These are phyloP conservation scores for Caenorhabditis latens DNA, from an alignment of 1,140 invertebrate genomes.

Conservation along the genomic window DNA sequence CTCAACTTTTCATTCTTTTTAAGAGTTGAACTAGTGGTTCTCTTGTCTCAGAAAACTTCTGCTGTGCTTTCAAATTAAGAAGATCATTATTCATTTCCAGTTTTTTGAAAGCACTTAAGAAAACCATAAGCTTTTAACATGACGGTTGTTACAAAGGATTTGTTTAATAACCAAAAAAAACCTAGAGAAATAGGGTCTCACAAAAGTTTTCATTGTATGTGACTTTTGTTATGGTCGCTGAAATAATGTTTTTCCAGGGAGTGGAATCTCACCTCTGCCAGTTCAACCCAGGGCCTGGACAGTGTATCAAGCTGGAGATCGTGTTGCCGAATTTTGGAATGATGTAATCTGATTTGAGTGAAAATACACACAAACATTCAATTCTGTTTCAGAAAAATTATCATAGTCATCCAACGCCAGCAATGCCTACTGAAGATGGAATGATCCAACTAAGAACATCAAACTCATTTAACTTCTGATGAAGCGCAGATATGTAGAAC, in stretches of 20 bases:
- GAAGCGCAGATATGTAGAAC: too few relatives aligned
- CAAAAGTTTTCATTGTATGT: too few relatives aligned
- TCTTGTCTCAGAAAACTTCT: neutral
- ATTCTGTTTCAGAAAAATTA: neutral
- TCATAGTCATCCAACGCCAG: constrained; percentile 5
- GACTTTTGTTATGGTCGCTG: too few relatives aligned
- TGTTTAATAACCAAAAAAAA: neutral
- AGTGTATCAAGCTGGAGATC: constrained; percentile 9
- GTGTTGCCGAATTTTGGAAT: constrained; percentile 29
- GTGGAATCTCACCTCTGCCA: neutral
- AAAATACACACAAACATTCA: neutral
- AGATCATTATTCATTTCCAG: neutral
- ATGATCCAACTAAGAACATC: neutral
- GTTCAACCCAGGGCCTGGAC: constrained; percentile 28
- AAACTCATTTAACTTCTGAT: neutral
- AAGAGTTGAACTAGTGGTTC: neutral
- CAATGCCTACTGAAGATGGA: constrained; percentile 4
- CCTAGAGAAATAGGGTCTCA: neutral
- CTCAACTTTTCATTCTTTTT: neutral
- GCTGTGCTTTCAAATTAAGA: too few relatives aligned
- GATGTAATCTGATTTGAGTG: neutral
- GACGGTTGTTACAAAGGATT: neutral
- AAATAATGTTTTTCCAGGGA: neutral
- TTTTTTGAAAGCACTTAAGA: neutral
- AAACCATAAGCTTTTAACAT: too few relatives aligned